These are phyloP conservation scores for Thaleichthys pacificus DNA, from an alignment of 2,797 vertebrate genomes.

Conservation along the genomic window DNA sequence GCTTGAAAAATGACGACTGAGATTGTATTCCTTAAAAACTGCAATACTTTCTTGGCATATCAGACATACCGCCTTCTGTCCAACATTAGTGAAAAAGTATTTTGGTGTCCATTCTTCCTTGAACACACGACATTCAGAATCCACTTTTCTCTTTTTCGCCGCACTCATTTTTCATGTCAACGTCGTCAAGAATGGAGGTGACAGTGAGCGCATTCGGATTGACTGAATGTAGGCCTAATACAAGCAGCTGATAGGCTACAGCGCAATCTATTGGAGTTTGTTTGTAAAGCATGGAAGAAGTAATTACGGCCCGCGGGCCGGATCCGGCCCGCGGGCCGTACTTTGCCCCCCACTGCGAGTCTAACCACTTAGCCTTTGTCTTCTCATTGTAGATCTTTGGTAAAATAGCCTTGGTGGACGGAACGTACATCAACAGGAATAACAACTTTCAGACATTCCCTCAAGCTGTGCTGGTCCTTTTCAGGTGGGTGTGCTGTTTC, in stretches of 20 bases:
- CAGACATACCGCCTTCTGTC: conserved; percentile 6
- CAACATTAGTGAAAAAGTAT: conserved; percentile 6
- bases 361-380: not conserved
- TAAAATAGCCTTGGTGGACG: conserved; percentile 90
- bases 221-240: not conserved
- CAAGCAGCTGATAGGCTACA: no score
- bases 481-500: conserved; percentile 73
- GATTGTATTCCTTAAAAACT: conserved; percentile 11
- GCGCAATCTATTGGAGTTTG: no score
- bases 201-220: not conserved
- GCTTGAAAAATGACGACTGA: not conserved
- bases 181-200: not conserved
- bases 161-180: not conserved
- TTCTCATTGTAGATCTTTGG: conserved; percentile 74
- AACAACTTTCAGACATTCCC: conserved; percentile 96
- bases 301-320: no score
- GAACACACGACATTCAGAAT: conserved; percentile 3
- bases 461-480: conserved; percentile 88
- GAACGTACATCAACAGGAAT: conserved; percentile 89
- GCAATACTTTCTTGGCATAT: conserved; percentile 17
- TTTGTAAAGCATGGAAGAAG: no score
- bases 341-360: no score
- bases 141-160: conserved; percentile 12
- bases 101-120: conserved; percentile 5
- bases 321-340: no score